Evolutionary conservation across 2,113 vertebrate genomes (phyloP).

Genomic region (Penelope pileata): DNA sequence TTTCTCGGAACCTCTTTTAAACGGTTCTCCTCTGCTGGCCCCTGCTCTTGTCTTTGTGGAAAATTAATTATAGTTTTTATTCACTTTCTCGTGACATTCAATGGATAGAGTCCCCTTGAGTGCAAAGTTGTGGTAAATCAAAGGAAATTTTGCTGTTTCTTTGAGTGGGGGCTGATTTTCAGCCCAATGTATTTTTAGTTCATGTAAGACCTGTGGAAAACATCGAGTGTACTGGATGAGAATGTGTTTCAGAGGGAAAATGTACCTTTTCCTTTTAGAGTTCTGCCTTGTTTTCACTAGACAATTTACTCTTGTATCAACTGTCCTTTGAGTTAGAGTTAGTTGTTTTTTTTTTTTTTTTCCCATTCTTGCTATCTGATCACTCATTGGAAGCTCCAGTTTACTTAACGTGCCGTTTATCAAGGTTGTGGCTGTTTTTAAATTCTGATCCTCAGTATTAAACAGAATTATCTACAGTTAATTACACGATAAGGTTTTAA

Average conservation of each 20-base stretch:
- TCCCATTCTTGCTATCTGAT: slow-evolving; percentile 45
- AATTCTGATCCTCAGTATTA: slow-evolving; percentile 57
- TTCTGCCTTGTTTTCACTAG: background rate
- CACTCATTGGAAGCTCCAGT: background rate
- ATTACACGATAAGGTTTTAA: slow-evolving; percentile 40
- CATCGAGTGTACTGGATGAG: background rate
- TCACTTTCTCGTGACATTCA: background rate
- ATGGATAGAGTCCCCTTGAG: background rate
- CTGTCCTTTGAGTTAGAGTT: background rate
- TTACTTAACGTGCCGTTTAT: slow-evolving; percentile 48
- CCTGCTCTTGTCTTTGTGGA: background rate
- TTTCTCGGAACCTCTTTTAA: background rate
- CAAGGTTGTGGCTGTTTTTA: slow-evolving; percentile 52
- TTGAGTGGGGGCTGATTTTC: background rate
- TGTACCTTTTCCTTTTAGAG: background rate
- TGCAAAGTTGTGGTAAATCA: background rate
- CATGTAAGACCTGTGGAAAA: background rate
- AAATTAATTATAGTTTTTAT: background rate
- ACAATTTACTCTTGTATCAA: background rate
- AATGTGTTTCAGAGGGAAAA: background rate
- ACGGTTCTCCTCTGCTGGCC: background rate
- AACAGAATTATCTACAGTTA: slow-evolving; percentile 64
- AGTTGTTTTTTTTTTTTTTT: slow-evolving; percentile 29
- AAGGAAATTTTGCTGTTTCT: background rate
- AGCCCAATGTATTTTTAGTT: background rate